Conservation (phyloP, 2,797 vertebrate species). For the Lacerta viridis region DNA sequence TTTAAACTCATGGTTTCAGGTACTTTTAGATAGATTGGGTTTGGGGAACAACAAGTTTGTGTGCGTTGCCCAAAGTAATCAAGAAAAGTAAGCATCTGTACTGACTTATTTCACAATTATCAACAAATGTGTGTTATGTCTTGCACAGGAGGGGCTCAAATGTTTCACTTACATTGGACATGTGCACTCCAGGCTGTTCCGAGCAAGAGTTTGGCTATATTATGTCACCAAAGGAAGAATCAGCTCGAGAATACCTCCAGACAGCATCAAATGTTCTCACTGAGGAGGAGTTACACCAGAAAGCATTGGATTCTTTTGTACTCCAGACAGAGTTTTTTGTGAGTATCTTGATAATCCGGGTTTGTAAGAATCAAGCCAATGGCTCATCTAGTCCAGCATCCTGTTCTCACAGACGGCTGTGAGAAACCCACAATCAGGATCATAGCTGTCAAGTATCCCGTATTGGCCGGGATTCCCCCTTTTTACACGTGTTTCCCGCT, state of each 20-base stretch:
- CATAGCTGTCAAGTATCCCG: too few relatives aligned
- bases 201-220: conserved; percentile 93
- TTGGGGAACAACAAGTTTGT: neutral
- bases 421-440: too few relatives aligned
- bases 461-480: too few relatives aligned
- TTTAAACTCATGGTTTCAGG: neutral
- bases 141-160: conserved; percentile 94
- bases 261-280: conserved; percentile 89
- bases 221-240: conserved; percentile 94
- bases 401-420: too few relatives aligned
- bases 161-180: conserved; percentile 97
- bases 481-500: too few relatives aligned
- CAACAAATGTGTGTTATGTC: conserved; percentile 20
- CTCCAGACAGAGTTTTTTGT: conserved; percentile 98
- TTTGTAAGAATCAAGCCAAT: neutral
- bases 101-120: neutral
- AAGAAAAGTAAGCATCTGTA: neutral
- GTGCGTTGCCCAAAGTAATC: neutral
- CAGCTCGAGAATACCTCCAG: conserved; percentile 92
- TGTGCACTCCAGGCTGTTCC: conserved; percentile 95
- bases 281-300: conserved; percentile 89
- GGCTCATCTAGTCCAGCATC: too few relatives aligned
- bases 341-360: conserved; percentile 74
- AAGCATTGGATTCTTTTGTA: conserved; percentile 93
- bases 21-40: neutral